Evolutionary conservation across 2,797 vertebrate genomes (phyloP).

Genomic region (Aphelocoma californica): DNA sequence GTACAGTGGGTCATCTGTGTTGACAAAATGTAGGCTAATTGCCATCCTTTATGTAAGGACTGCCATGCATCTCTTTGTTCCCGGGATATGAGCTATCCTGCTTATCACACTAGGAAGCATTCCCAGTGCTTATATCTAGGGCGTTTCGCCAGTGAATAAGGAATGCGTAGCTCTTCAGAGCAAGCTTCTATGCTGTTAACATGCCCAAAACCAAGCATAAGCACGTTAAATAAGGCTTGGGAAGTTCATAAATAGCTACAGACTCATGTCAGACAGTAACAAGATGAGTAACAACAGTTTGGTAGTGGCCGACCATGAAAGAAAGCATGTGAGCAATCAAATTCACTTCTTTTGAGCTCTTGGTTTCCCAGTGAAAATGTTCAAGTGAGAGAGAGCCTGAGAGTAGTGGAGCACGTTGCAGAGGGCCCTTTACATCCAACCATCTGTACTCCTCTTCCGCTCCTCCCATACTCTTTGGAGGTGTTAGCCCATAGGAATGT

Average conservation of each 20-base stretch:
- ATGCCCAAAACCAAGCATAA: not conserved
- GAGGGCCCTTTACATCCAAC: not conserved
- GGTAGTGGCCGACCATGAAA: not conserved
- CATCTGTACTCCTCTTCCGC: not conserved
- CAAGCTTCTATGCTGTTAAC: not conserved
- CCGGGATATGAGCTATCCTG: not conserved
- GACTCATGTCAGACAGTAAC: not conserved
- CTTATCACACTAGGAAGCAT: not conserved
- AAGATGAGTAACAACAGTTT: not conserved
- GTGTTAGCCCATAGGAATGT: not conserved
- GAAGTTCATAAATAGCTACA: not conserved
- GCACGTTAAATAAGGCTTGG: not conserved
- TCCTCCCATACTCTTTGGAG: not conserved
- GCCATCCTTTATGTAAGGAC: not conserved
- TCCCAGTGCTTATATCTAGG: not conserved
- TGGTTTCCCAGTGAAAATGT: not conserved
- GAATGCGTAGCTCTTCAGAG: not conserved
- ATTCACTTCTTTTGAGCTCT: not conserved
- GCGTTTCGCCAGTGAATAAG: not conserved
- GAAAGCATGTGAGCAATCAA: not conserved
- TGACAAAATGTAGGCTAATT: not conserved
- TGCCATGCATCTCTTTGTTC: not conserved
- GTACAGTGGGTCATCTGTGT: not conserved
- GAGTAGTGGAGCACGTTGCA: not conserved
- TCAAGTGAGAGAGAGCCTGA: not conserved